Evolutionary conservation across 2,797 vertebrate species (phyloP), one percentile per base, ranked within the genome.

Genomic region (Galaxias olidus): DNA sequence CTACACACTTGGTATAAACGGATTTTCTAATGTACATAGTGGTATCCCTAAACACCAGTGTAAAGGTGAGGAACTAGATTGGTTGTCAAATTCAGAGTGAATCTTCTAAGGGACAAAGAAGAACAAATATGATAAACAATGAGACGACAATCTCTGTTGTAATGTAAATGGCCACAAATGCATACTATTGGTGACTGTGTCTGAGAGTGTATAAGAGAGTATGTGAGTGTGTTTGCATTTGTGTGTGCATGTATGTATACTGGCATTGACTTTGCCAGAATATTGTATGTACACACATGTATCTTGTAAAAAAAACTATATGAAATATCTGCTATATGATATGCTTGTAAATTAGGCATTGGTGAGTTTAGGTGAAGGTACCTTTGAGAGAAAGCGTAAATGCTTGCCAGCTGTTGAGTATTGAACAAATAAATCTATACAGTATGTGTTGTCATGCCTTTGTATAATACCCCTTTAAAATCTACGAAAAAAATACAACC

Each of bases 281-380:
- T 82, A 88, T 89, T 90, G 86, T 91, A 86, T 89, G 86, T 93
- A 91, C 86, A 91, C 86, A 88, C 87, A 88, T 90, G 88, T 91
- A 91, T 91, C 90, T 90, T 92, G 92, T 95, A 93, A 90, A 95
- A 94, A 89, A 72, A 51, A 74, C 84, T 86, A 84, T 86, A 91
- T 81, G 72, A 85, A 89, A 77, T 85, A 86, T 86, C 85, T 90
- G 90, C 91, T 95, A 93, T 94, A 90, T 94, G 92, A 91, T 92
- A 90, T 94, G 93, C 93, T 95, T 95, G 91, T 96, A 93, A 94
- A 92, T 93, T 86, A 93, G 89, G 90, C 84, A 89, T 82, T 74
- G 75, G 89, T 91, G 87, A 80, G 88, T 89, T 84, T 89, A 86
- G 74, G 93, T 94, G 84, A 86, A 89, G 88, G 83, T 93, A 91